Conservation (phyloP, 2,113 vertebrate genomes). For the Calidris pugnax region DNA sequence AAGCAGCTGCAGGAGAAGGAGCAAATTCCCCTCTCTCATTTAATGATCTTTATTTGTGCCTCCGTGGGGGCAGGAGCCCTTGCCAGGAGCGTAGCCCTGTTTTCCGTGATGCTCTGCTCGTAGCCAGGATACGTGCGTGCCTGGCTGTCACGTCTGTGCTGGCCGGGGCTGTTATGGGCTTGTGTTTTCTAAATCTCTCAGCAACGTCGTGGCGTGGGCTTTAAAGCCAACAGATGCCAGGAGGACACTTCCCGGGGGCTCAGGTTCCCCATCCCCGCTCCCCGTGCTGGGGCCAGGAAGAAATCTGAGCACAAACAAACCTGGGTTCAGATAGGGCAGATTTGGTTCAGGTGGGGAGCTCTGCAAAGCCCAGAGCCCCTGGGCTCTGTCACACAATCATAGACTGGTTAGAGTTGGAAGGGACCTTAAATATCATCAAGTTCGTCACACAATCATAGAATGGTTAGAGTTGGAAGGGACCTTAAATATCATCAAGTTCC, state of each 20-base stretch:
- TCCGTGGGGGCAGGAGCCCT: background rate
- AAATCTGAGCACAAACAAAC: accelerated
- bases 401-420: no score
- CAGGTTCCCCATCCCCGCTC: accelerated
- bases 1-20: background rate
- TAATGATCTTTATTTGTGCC: background rate
- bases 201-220: accelerated
- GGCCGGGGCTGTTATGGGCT: background rate
- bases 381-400: background rate
- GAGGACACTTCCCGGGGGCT: background rate
- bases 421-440: no score
- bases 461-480: no score
- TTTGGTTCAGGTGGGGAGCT: background rate
- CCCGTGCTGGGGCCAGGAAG: background rate
- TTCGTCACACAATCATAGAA: no score
- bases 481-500: no score
- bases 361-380: background rate
- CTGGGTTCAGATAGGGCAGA: background rate
- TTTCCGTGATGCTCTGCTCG: background rate
- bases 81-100: background rate
- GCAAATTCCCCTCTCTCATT: background rate
- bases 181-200: background rate
- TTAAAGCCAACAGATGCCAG: background rate
- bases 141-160: background rate
- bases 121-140: background rate